Evolutionary conservation across 2,888 invertebrate genomes (phyloP), one percentile per base, ranked within the genome.

Genomic region (Byasa hedistus): DNA sequence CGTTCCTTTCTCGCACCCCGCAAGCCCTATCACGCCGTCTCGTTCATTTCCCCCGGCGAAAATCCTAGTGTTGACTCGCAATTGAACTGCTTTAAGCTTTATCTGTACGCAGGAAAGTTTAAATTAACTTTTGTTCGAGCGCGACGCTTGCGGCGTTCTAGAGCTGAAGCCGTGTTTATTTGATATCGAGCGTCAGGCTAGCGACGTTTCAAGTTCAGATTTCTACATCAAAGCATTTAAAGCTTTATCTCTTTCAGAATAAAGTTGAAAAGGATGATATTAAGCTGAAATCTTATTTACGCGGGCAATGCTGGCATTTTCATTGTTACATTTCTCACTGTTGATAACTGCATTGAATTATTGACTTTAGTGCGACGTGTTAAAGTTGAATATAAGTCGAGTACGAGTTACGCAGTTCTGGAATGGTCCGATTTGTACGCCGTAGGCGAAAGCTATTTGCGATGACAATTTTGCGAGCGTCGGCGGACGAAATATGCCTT

Each of bases 121-220:
- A 79, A 74, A 83, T 82, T 84, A 69, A 73, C 66, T 71, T 73
- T 73, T 66, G 68, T 64, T 71, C 59, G 65, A 36, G 23, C 8
- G 2, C 69, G 82, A 78, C 81, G 82, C 86, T 87, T 90, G 76
- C 64, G 83, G 82, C 88, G 78, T 89, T 89, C 73, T 73, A 76
- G 70, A 75, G 78, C 75, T 80, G 73, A 71, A 79, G 75, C 74
- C 77, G 76, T 82, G 86, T 90, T 91, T 91, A 91, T 91, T 91
- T 91, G 90, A 91, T 91, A 91, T 91, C 88, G 91, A 91, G 91
- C 91, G 91, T 91, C 89, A 90, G 88, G 84, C 86, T 67, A 80
- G 86, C 86, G 88, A 89, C 90, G 89, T 91, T 90, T 91, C 91
- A 91, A 91, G 91, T 91, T 91, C 91, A 91, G 87, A 90, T 89